These are phyloP conservation scores for Sebastes trivittatus DNA, from an alignment of 2,797 vertebrate genomes.

Conservation along the genomic window DNA sequence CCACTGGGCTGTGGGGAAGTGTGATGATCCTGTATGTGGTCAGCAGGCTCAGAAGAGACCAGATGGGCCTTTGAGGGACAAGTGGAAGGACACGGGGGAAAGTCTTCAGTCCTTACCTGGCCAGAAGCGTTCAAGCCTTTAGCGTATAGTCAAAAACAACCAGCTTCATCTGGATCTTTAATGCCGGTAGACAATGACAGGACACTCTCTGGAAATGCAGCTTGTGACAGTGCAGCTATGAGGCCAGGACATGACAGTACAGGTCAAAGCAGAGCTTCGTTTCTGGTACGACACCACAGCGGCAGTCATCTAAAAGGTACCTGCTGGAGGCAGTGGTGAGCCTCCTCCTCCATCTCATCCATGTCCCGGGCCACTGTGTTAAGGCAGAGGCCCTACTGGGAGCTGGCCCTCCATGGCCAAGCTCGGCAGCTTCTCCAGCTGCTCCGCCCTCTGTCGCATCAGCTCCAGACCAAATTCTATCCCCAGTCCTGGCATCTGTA, in stretches of 20 bases:
- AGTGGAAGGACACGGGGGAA: constrained; percentile 57
- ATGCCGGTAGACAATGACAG: constrained; percentile 83
- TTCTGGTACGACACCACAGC: constrained; percentile 58
- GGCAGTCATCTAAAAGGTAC: constrained; percentile 26
- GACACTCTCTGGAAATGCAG: constrained; percentile 83
- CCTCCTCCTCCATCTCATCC: constrained; percentile 50
- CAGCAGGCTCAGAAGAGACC: constrained; percentile 37
- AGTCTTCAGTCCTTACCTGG: constrained; percentile 85
- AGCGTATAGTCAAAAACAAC: constrained; percentile 85
- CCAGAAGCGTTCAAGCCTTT: constrained; percentile 85
- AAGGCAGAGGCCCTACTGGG: constrained; percentile 62
- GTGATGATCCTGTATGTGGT: constrained; percentile 68
- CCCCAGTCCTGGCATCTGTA: constrained; percentile 80
- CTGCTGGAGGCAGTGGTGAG: constrained; percentile 37
- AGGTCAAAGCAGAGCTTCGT: constrained; percentile 84
- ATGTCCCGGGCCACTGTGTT: constrained; percentile 39
- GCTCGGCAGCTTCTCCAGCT: constrained; percentile 84
- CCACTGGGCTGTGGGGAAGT: constrained; percentile 72
- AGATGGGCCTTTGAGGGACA: constrained; percentile 45
- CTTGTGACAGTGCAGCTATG: constrained; percentile 86
- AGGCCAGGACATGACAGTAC: constrained; percentile 76
- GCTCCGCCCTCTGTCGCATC: constrained; percentile 89
- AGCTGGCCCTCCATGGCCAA: constrained; percentile 65
- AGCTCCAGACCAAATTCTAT: constrained; percentile 85
- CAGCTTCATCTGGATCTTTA: constrained; percentile 85